Evolutionary conservation across 2,888 invertebrate genomes (phyloP), one percentile per base, ranked within the genome.

Genomic region (Oligia strigilis): DNA sequence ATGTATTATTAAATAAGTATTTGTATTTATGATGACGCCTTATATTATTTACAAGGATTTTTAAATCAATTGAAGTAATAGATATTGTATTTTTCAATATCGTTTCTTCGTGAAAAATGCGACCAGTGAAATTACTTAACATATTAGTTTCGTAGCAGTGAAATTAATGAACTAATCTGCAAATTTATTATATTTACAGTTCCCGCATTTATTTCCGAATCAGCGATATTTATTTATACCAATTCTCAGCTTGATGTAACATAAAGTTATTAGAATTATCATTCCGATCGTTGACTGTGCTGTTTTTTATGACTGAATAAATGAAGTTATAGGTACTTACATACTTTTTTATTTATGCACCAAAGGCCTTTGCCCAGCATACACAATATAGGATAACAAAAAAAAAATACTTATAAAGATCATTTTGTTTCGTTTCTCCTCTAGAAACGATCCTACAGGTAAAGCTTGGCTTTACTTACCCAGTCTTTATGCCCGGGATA

Each of bases 251-350:
- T 3, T n/a, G 4, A 66, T 43, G 49, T 58, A 17, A 58, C 19
- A 65, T 49, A 46, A 11, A 60, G 46, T 46, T 72, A n/a, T 49
- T 8, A n/a, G 6, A 65, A 66, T 17, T 29, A 40, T 19, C 11
- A 49, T 70, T 81, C n/a, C 29, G 6, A 55, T 11, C 17, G 2
- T n/a, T 65, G 14, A 60, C 43, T 80, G 43, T 70, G 70, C 49
- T 73, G 70, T 80, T 80, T 82, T 23, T 80, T 55, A 52, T 65
- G 62, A 82, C 72, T 72, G 62, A 82, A 62, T 70, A 81, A 85
- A 82, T 70, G 73, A 82, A 65, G 23, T 85, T 85, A 46, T 58
- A 80, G 8, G 14, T 14, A 67, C 3, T 0, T 70, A 11, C 14
- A 14, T 17, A 23, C 46, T 55, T 23, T 43, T 43, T 71, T 49